Conservation (phyloP, 2,113 vertebrate species). For the Aramus guarauna region DNA sequence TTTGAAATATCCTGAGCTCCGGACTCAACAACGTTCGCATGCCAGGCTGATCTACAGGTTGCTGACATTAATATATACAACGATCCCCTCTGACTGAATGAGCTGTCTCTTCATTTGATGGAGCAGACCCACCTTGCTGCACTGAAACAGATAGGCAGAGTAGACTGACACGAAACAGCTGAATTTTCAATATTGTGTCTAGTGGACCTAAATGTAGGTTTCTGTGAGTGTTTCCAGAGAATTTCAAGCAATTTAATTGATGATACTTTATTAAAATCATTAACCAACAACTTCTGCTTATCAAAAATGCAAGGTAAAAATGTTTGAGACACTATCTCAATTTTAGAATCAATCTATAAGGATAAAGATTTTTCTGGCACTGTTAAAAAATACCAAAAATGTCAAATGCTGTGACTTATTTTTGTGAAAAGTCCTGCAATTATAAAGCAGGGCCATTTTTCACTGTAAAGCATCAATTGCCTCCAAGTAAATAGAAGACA, state of each 20-base stretch:
- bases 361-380: neutral
- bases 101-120: neutral
- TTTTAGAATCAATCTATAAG: neutral
- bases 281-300: neutral
- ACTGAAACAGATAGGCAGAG: neutral
- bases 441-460: neutral
- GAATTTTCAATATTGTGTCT: neutral
- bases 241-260: neutral
- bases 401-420: neutral
- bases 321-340: neutral
- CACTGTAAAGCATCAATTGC: neutral
- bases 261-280: neutral
- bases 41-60: neutral
- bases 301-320: neutral
- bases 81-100: neutral
- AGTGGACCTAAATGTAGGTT: neutral
- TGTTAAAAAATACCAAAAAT: neutral
- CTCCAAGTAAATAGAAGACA: neutral
- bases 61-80: fast-evolving
- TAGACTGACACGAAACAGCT: neutral
- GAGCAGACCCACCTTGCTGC: neutral
- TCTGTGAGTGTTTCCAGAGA: neutral
- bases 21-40: neutral
- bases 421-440: neutral
- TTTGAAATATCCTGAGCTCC: neutral